Percentiles rank a stretch among this genome's conserved stretches.
Conservation (phyloP, 2,888 invertebrate genomes). For the Pterostichus madidus region DNA sequence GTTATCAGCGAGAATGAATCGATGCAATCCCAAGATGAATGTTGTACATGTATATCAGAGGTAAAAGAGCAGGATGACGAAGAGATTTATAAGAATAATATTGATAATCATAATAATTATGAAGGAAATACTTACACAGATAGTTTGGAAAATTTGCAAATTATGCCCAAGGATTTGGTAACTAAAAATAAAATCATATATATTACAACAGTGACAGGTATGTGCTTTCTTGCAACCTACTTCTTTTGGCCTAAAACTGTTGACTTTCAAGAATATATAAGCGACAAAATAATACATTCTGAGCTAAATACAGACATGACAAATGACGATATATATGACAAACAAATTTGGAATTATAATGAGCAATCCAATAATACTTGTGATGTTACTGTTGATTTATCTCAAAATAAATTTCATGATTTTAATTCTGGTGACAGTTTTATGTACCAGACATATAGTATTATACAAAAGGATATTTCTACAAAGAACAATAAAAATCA, state of each 20-base stretch:
- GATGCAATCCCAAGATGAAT: conserved; percentile 16
- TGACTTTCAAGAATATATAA: not conserved
- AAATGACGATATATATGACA: conserved; percentile 24
- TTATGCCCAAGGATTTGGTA: conserved; percentile 4
- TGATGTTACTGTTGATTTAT: conserved; percentile 15
- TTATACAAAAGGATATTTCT: conserved; percentile 3
- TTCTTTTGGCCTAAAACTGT: conserved; percentile 20
- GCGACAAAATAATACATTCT: not conserved
- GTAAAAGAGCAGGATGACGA: not conserved
- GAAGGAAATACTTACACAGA: not conserved
- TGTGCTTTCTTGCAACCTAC: conserved; percentile 34
- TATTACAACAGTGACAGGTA: conserved; percentile 38
- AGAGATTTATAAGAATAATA: not conserved
- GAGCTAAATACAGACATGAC: conserved; percentile 14
- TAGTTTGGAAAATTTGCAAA: not conserved
- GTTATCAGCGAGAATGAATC: conserved; percentile 59
- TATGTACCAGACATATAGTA: not conserved
- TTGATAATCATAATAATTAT: conserved; percentile 13
- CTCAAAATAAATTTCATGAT: not conserved
- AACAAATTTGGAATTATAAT: conserved; percentile 1
- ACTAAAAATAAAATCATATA: conserved; percentile 7
- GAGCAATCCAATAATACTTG: conserved; percentile 19
- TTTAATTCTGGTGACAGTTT: not conserved
- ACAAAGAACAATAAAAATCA: conserved; percentile 1
- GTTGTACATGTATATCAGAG: conserved; percentile 22